Evolutionary conservation across 2,888 invertebrate species (phyloP), one percentile per base, ranked within the genome.

Genomic region (Anarsia innoxiella): DNA sequence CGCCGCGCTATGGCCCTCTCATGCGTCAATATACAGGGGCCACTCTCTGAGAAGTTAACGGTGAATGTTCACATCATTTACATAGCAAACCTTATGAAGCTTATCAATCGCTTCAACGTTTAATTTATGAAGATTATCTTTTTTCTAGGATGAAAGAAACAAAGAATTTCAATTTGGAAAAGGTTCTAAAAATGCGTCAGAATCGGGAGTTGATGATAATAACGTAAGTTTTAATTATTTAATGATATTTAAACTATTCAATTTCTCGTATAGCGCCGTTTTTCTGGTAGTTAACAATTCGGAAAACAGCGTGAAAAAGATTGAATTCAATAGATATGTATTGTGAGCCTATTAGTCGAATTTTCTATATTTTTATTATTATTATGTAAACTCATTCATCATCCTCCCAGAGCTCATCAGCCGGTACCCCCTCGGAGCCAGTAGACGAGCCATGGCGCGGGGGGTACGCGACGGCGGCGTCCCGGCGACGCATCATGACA

Each of bases 401-500:
- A 0, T 11, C 9, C 1, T 50, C 54, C 3, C 49, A 79, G 78
- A 63, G 74, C 0, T 43, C 66, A 8, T 61, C 76, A 2, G 53
- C 53, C 45, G 59, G 55, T 40, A n/a, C n/a, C 44, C 49, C 76
- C 10, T 37, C 77, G 16, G 74, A 80, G 16, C 46, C 54, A 10
- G 68, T 70, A 10, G 86, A 86, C 41, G 86, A 77, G 45, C 52
- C 67, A 9, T 76, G 86, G 70, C 80, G 79, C 1, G 83, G 85
- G 8, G 79, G 84, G 1, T 76, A 74, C 45, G 57, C 78, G 2
- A 78, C 75, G 0, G 79, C 82, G 0, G 79, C 84, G n/a, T 75
- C 79, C 0, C 62, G 74, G 3, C 70, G 76, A 10, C 74, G 73
- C 23, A 67, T 77, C 43, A 59, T 75, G 51, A 65, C 54, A 26